phyloP scores from a whole-genome alignment of 1,140 invertebrate genomes.

The Forficula auricularia region DNA sequence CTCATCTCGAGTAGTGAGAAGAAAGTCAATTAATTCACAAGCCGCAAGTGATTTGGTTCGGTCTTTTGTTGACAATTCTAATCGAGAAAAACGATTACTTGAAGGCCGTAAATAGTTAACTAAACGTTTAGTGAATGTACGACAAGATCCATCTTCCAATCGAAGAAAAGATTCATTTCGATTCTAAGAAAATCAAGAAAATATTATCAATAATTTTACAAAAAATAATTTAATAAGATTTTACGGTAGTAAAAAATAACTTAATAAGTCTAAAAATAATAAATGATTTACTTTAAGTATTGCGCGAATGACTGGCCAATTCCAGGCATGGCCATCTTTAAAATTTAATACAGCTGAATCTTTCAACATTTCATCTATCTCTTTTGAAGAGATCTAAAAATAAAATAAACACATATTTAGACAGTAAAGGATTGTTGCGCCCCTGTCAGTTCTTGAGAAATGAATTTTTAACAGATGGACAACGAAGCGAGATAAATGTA shows the following conservation, averaged over 20 bases:
- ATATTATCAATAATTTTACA: neutral
- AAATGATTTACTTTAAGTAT: conserved; percentile 54
- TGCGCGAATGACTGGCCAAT: conserved; percentile 65
- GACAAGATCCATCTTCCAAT: conserved; percentile 55
- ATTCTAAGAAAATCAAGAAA: conserved; percentile 22
- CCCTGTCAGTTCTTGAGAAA: too few species aligned
- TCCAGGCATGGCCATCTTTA: conserved; percentile 56
- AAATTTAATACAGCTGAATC: conserved; percentile 56
- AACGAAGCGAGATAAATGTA: too few species aligned
- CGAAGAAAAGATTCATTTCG: conserved; percentile 32
- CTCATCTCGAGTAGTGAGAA: conserved; percentile 33
- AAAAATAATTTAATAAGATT: conserved; percentile 2
- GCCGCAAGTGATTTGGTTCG: conserved; percentile 44
- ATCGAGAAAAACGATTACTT: conserved; percentile 56
- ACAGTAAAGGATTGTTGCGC: too few species aligned
- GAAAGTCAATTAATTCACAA: conserved; percentile 58
- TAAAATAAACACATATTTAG: too few species aligned
- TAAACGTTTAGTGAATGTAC: conserved; percentile 61
- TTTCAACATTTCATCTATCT: conserved; percentile 45
- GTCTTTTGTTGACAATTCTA: conserved; percentile 44
- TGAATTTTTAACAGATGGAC: too few species aligned
- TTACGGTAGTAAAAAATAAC: conserved; percentile 5
- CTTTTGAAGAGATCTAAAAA: conserved; percentile 29
- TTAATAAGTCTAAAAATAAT: conserved; percentile 18
- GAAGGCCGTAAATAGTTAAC: conserved; percentile 76